Conservation (phyloP, 2,888 invertebrate species). For the Camptogramma bilineatum region DNA sequence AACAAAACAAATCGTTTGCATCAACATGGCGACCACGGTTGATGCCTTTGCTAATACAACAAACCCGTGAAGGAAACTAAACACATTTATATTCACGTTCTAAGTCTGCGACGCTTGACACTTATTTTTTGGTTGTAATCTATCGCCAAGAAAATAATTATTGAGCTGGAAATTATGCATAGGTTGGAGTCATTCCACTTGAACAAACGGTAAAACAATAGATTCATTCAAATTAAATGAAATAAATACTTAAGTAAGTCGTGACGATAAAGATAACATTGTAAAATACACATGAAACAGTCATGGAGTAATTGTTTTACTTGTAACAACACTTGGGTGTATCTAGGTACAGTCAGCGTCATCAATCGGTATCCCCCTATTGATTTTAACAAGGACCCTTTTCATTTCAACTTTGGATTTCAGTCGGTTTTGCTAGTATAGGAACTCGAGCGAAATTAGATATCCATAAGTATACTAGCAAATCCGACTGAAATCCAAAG, state of each 20-base stretch:
- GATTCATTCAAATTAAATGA: conserved; percentile 12
- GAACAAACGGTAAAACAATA: conserved; percentile 17
- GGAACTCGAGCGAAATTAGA: no score
- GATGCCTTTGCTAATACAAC: conserved; percentile 4
- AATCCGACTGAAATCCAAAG: no score
- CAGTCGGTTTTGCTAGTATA: no score
- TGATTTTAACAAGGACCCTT: no score
- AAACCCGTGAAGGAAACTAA: neutral
- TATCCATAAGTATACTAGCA: no score
- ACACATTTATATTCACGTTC: neutral
- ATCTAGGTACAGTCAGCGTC: no score
- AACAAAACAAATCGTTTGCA: conserved; percentile 7
- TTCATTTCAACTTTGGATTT: no score
- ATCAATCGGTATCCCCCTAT: no score
- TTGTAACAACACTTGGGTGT: neutral
- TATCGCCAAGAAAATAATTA: conserved; percentile 7
- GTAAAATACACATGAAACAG: conserved; percentile 17
- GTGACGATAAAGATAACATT: conserved; percentile 20
- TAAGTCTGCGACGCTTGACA: neutral
- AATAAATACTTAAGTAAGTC: conserved; percentile 16
- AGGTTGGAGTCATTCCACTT: conserved; percentile 5
- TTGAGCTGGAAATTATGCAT: conserved; percentile 6
- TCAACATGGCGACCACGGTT: conserved; percentile 19
- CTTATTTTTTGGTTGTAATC: conserved; percentile 2
- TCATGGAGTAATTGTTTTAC: conserved; percentile 10